These are phyloP conservation scores for Cephalopholis sonnerati DNA, from an alignment of 2,113 vertebrate genomes.

Conservation along the genomic window DNA sequence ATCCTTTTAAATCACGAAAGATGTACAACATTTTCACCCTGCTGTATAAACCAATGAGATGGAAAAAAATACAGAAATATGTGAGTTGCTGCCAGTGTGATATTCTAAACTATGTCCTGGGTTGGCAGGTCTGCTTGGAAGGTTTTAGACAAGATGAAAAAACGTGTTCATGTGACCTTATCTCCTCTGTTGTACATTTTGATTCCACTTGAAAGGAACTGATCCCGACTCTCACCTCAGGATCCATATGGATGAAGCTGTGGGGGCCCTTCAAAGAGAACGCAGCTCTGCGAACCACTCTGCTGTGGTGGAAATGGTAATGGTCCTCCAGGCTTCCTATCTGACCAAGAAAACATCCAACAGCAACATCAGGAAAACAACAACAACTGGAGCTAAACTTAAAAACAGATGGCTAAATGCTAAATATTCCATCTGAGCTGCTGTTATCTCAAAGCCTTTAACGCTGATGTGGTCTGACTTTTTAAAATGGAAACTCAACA, in stretches of 20 bases:
- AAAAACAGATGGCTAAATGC: not conserved
- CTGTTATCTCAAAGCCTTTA: not conserved
- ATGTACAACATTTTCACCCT: not conserved
- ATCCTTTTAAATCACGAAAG: not conserved
- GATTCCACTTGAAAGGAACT: not conserved
- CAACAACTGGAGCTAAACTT: not conserved
- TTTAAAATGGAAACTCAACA: not conserved
- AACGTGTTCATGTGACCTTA: not conserved
- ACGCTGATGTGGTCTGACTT: not conserved
- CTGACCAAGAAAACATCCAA: conserved; percentile 80
- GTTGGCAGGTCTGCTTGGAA: not conserved
- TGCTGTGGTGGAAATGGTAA: conserved; percentile 95
- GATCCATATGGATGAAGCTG: conserved; percentile 93
- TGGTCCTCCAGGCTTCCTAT: conserved; percentile 92
- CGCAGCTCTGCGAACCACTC: conserved; percentile 89
- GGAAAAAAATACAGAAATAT: conserved; percentile 9
- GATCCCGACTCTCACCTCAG: conserved; percentile 83
- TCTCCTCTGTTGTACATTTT: not conserved
- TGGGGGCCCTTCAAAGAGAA: conserved; percentile 87
- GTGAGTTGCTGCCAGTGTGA: conserved; percentile 2
- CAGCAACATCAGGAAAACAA: conserved; percentile 31
- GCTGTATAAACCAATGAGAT: not conserved
- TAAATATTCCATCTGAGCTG: not conserved
- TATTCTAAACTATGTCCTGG: not conserved
- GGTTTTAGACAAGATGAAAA: not conserved